Base-by-base conservation (phyloP, 2,888 invertebrate species). In the Asteroscopus sphinx region DNA sequence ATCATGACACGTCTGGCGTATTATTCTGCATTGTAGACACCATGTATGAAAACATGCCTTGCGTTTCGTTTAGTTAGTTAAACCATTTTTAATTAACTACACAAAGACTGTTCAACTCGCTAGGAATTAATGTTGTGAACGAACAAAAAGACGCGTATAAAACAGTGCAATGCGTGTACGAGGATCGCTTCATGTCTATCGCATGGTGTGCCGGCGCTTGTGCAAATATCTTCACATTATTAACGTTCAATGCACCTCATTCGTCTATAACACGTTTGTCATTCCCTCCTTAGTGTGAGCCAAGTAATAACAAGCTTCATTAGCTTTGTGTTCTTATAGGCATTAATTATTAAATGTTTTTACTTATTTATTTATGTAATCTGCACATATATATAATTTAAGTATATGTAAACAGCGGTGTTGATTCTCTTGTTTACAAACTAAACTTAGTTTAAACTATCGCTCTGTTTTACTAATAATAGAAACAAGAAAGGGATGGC, bases 201-300 rank as follows among this genome's bases (percentile, higher is more conserved):
- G 78, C 79, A 78, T 75, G 81, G 72, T 81, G 58, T 79, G 81
- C 75, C 60, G 66, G 59, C 41, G 65, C 74, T 75, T 70, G 40
- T 42, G 55, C 61, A 63, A 54, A 51, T 71, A 65, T 46, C 56
- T 68, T 58, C 58, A 54, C 51, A 51, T 60, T 54, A 62, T 42
- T 64, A 61, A 67, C 40, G 39, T 57, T 49, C 13, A 21, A 36
- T 46, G 15, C 36, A 42, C 36, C 40, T 51, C 41, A 57, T 53
- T 53, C 12, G 48, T 51, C 57, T 3, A 32, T 21, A 55, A 49
- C 15, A 28, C n/a, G 11, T 52, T 25, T 15, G 7, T 33, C 42
- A 46, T 51, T n/a, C n/a, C n/a, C 16, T 17, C 7, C 12, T 28
- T 32, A 2, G 35, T 28, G 33, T 37, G 21, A 26, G 16, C 26